Base-by-base conservation (phyloP, 2,888 invertebrate species). In the Quadriops clusia region DNA sequence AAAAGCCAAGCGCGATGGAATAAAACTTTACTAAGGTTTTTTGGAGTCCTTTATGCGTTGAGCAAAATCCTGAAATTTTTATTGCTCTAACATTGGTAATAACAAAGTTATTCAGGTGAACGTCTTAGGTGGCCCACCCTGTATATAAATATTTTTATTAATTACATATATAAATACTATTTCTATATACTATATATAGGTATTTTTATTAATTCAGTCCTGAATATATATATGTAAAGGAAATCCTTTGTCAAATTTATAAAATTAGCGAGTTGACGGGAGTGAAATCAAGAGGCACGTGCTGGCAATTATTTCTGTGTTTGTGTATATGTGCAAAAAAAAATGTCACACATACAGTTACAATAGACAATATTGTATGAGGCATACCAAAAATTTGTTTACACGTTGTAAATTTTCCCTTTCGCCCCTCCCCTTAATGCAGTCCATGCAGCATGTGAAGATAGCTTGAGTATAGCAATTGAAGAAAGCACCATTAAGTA, bases 381-480 rank as follows among this genome's bases (percentile, higher is more conserved):
- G 57, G 58, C 58, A 55, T 60, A 60, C 55, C 58, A 58, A 55
- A 44, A 56, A 56, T 54, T 46, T 57, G 54, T 56, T 49, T 51
- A 49, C 38, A 42, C 36, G 34, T 42, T 36, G 33, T 17, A 51
- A 50, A 47, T 49, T 51, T 51, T 55, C 55, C 54, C 45, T 54
- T 56, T 55, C 57, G 60, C 61, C 60, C 59, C 58, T 55, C 61
- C 58, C 56, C 49, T 17, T 44, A 46, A 55, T 50, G 58, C 58
- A 54, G 54, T 58, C 56, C 59, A 56, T 58, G 54, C 56, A 60
- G 60, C 59, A 58, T 59, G 60, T 60, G 60, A 60, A 59, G 58
- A 57, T 59, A 60, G 60, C 60, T 60, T 59, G 58, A 60, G 54
- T 56, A 50, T 55, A 58, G 60, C 60, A 56, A 55, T 58, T 58